These are phyloP conservation scores for Strigamia transsilvanica DNA, from an alignment of 2,888 invertebrate species.

Conservation along the genomic window DNA sequence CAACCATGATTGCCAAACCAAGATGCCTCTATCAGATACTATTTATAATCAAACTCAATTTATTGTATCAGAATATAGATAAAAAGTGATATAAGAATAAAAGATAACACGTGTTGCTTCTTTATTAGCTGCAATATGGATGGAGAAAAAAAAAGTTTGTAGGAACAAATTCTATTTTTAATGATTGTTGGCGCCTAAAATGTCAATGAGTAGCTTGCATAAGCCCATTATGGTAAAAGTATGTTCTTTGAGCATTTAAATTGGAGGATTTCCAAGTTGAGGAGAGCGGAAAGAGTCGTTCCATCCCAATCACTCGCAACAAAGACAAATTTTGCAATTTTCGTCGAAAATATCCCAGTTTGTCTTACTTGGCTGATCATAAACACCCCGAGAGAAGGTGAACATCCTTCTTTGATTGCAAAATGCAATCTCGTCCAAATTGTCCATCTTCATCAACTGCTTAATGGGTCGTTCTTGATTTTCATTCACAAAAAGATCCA, in stretches of 20 bases:
- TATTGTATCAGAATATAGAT: too few relatives aligned
- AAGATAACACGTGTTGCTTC: too few relatives aligned
- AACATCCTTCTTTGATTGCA: background rate
- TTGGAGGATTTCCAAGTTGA: background rate
- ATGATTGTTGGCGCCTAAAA: background rate
- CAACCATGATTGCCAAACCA: too few relatives aligned
- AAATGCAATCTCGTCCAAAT: too few relatives aligned
- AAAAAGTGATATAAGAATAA: too few relatives aligned
- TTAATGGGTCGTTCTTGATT: background rate
- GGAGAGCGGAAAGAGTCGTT: background rate
- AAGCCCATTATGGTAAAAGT: conserved; percentile 28
- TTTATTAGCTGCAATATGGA: background rate
- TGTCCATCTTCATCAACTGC: too few relatives aligned
- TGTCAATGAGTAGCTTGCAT: background rate
- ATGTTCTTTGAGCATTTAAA: background rate
- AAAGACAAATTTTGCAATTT: conserved; percentile 8
- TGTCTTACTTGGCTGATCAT: background rate
- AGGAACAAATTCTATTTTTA: conserved; percentile 1
- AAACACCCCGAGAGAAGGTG: background rate
- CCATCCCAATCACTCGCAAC: background rate
- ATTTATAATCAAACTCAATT: too few relatives aligned
- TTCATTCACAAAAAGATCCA: background rate
- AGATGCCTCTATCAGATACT: too few relatives aligned
- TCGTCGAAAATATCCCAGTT: background rate
- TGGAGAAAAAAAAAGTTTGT: background rate